These are phyloP conservation scores for Paratrypauchen microcephalus DNA, from an alignment of 2,797 vertebrate genomes.

Conservation along the genomic window DNA sequence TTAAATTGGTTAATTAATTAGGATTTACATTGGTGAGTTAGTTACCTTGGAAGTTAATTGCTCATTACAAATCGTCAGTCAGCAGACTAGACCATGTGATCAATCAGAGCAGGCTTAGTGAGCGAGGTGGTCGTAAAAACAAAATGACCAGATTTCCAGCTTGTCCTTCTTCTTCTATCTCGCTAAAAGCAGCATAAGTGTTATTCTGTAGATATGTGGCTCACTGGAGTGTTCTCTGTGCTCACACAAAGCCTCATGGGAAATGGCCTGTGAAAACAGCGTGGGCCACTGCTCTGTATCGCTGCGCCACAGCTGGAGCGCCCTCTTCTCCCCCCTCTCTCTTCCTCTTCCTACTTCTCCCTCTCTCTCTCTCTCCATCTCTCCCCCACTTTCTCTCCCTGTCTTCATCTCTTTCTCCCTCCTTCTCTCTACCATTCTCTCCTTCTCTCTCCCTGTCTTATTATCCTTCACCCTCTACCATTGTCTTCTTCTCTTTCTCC, in stretches of 20 bases:
- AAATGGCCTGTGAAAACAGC: slow-evolving; percentile 59
- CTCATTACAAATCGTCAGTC: not conserved
- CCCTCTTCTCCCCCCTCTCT: not conserved
- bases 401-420: too few relatives aligned
- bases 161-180: not conserved
- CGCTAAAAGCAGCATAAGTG: slow-evolving; percentile 5
- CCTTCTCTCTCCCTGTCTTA: too few relatives aligned
- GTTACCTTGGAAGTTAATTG: not conserved
- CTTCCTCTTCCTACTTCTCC: not conserved
- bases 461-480: too few relatives aligned
- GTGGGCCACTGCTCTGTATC: slow-evolving; percentile 34
- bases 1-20: not conserved
- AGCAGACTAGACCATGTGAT: not conserved
- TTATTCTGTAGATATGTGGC: slow-evolving; percentile 14
- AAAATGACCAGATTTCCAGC: not conserved
- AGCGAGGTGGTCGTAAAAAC: not conserved
- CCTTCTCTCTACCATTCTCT: too few relatives aligned
- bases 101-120: not conserved
- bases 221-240: slow-evolving; percentile 26
- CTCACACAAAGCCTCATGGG: slow-evolving; percentile 40
- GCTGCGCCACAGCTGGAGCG: slow-evolving; percentile 45
- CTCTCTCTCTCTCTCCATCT: not conserved
- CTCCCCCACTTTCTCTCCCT: too few relatives aligned
- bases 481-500: too few relatives aligned
- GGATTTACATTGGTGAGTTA: not conserved